These are phyloP conservation scores for Anoplolepis gracilipes DNA, from an alignment of 1,140 invertebrate genomes.

Conservation along the genomic window DNA sequence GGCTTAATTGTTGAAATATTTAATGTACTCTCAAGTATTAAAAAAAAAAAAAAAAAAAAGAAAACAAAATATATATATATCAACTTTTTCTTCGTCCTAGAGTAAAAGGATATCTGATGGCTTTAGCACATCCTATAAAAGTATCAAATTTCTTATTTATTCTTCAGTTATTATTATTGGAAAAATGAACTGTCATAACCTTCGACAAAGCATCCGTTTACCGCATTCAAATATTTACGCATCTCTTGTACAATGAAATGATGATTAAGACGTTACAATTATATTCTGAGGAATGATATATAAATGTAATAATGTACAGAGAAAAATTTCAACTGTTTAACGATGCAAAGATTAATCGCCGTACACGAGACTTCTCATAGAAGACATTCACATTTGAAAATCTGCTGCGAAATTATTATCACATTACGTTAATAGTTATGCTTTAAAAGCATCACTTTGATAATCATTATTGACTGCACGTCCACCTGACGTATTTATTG, in stretches of 20 bases:
- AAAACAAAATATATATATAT: background rate
- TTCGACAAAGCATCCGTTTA: background rate
- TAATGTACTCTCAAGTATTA: background rate
- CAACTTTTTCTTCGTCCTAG: background rate
- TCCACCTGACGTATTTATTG: slow-evolving; percentile 30
- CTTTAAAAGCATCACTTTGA: background rate
- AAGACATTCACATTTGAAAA: background rate
- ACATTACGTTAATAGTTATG: background rate
- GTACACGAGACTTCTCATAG: background rate
- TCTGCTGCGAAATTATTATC: slow-evolving; percentile 30
- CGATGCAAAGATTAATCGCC: slow-evolving; percentile 50
- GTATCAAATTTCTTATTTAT: slow-evolving; percentile 41
- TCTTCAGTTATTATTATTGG: background rate
- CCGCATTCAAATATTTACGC: slow-evolving; percentile 42
- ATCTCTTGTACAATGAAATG: background rate
- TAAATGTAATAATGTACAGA: slow-evolving; percentile 38
- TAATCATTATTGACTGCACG: slow-evolving; percentile 20
- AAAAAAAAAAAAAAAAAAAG: too few species aligned
- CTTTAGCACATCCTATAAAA: background rate
- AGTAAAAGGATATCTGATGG: background rate
- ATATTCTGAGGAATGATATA: slow-evolving; percentile 20
- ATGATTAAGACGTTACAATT: slow-evolving; percentile 37
- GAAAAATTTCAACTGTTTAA: slow-evolving; percentile 22
- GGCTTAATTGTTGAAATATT: background rate
- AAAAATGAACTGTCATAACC: background rate